Percentiles rank a stretch among this genome's conserved stretches.
These are phyloP conservation scores for Saimiri boliviensis DNA, from an alignment of 2,113 vertebrate genomes.

Conservation along the genomic window DNA sequence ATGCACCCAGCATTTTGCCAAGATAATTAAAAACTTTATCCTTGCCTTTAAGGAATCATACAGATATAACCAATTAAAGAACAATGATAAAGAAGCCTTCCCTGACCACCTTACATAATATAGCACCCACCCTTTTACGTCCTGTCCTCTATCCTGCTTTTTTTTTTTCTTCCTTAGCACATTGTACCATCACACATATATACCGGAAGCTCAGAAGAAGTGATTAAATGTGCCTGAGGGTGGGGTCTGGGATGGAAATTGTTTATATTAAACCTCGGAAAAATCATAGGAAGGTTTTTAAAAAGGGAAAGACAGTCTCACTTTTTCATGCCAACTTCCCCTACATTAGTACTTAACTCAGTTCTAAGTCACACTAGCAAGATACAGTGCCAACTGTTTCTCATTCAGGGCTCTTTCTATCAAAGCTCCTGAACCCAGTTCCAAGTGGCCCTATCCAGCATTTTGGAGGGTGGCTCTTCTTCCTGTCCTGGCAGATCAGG, in stretches of 20 bases:
- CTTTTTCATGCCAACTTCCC: constrained; percentile 1
- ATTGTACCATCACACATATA: neutral
- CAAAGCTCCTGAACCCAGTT: constrained; percentile 29
- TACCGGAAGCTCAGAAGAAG: neutral
- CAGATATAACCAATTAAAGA: neutral
- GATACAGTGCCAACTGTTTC: neutral
- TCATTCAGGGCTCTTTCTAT: neutral
- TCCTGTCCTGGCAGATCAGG: constrained; percentile 45
- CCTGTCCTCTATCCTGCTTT: neutral
- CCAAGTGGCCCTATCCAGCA: neutral
- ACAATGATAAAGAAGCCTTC: neutral
- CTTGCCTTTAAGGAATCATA: neutral
- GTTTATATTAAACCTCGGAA: neutral
- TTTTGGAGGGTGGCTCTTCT: constrained; percentile 38
- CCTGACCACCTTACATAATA: neutral
- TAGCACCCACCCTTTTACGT: neutral
- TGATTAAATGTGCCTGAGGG: neutral
- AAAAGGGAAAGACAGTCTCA: neutral
- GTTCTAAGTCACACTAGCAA: neutral
- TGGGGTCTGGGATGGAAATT: neutral
- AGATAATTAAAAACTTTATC: neutral
- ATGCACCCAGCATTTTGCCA: neutral
- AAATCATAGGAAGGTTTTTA: neutral
- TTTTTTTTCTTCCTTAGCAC: neutral
- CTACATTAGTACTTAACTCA: neutral